phyloP scores from a whole-genome alignment of 2,888 invertebrate genomes.

The Silvanus unidentatus region DNA sequence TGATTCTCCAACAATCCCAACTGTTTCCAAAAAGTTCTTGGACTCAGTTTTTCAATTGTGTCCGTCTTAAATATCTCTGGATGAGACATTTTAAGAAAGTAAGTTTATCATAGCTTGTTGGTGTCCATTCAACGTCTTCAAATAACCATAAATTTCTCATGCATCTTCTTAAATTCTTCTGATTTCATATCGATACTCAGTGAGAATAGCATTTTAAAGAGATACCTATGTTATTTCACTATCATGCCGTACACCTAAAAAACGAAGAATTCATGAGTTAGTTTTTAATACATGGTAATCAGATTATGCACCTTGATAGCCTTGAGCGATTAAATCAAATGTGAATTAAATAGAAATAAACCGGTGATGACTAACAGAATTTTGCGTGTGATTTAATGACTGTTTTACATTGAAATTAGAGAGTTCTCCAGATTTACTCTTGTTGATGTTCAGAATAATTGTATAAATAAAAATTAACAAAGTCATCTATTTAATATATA shows the following conservation, averaged over 20 bases:
- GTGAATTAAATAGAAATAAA: slow-evolving; percentile 51
- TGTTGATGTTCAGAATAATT: background rate
- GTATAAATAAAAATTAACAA: too few species aligned
- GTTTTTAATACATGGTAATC: background rate
- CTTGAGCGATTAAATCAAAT: background rate
- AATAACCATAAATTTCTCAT: slow-evolving; percentile 22
- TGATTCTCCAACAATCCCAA: slow-evolving; percentile 53
- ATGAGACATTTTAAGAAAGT: slow-evolving; percentile 49
- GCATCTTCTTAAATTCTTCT: slow-evolving; percentile 14
- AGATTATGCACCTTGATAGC: background rate
- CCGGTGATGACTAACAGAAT: slow-evolving; percentile 50
- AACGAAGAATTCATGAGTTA: slow-evolving; percentile 1
- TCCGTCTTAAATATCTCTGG: slow-evolving; percentile 47
- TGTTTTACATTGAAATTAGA: slow-evolving; percentile 51
- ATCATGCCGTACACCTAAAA: slow-evolving; percentile 16
- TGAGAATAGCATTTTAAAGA: background rate
- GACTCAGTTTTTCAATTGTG: slow-evolving; percentile 47
- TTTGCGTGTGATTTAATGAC: slow-evolving; percentile 52
- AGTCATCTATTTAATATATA: slow-evolving; percentile 14
- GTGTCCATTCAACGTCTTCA: slow-evolving; percentile 47
- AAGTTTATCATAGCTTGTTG: slow-evolving; percentile 39
- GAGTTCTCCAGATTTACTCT: slow-evolving; percentile 51
- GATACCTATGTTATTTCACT: slow-evolving; percentile 10
- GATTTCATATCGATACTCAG: slow-evolving; percentile 1
- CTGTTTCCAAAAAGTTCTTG: slow-evolving; percentile 52